Conservation (phyloP, 2,888 invertebrate genomes). For the Dyspetes luteomarginatus region DNA sequence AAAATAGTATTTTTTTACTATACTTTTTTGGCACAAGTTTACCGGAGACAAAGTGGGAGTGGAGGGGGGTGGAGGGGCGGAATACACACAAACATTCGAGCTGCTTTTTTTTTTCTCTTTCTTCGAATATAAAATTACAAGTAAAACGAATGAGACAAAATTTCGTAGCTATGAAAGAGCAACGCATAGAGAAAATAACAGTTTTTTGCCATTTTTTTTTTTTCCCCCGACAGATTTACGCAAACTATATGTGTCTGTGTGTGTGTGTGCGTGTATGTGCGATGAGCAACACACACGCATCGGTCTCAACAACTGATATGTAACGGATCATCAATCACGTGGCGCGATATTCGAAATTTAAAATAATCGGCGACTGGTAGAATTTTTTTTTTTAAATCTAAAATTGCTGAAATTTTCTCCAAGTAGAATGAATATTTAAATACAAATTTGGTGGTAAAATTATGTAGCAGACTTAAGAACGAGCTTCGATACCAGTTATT, state of each 20-base stretch:
- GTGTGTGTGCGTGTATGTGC: no score
- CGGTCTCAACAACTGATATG: slow-evolving; percentile 58
- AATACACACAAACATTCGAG: slow-evolving; percentile 40
- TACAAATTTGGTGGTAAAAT: slow-evolving; percentile 9
- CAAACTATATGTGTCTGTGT: slow-evolving; percentile 45
- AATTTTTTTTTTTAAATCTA: slow-evolving; percentile 21
- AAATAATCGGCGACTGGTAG: slow-evolving; percentile 28
- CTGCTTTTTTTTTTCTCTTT: slow-evolving; percentile 12
- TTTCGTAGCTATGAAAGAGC: slow-evolving; percentile 36
- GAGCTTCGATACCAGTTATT: slow-evolving; percentile 65
- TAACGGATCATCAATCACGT: slow-evolving; percentile 53
- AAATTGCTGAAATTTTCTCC: slow-evolving; percentile 1
- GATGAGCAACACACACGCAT: slow-evolving; percentile 21
- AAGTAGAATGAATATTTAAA: slow-evolving; percentile 8
- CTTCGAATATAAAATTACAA: not conserved
- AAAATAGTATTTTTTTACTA: slow-evolving; percentile 64
- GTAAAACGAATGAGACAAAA: slow-evolving; percentile 33
- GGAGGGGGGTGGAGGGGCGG: not conserved
- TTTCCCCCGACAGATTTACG: slow-evolving; percentile 38
- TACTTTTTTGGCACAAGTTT: slow-evolving; percentile 66
- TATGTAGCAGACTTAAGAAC: slow-evolving; percentile 42
- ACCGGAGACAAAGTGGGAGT: slow-evolving; percentile 59
- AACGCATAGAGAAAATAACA: slow-evolving; percentile 35
- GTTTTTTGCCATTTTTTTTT: slow-evolving; percentile 21
- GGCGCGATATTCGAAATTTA: not conserved